These are phyloP conservation scores for Phlogophora meticulosa DNA, from an alignment of 2,888 invertebrate genomes.

Conservation along the genomic window DNA sequence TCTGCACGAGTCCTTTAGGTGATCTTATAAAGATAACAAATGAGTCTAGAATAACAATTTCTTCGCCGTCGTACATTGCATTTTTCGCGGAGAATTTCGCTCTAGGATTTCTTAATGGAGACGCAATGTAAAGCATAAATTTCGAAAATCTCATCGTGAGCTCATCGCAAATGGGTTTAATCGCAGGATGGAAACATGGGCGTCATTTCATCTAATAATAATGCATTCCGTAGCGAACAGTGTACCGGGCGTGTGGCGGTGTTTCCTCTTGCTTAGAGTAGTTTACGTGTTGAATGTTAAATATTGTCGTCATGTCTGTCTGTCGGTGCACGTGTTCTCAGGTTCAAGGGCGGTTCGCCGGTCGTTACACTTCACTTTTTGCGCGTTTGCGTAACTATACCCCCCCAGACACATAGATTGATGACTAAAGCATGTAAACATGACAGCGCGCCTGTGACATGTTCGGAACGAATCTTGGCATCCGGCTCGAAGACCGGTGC, in stretches of 20 bases:
- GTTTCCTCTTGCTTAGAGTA: conserved; percentile 73
- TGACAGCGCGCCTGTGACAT: conserved; percentile 60
- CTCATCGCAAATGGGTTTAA: conserved; percentile 43
- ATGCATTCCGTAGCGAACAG: conserved; percentile 68
- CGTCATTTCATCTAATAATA: conserved; percentile 66
- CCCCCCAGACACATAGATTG: conserved; percentile 74
- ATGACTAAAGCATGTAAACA: conserved; percentile 67
- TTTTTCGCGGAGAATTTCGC: neutral
- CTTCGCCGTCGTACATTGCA: conserved; percentile 17
- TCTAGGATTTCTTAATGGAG: conserved; percentile 14
- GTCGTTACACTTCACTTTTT: conserved; percentile 82
- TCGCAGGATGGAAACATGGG: conserved; percentile 47
- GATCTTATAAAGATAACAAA: conserved; percentile 39
- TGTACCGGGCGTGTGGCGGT: conserved; percentile 60
- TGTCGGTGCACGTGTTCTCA: conserved; percentile 71
- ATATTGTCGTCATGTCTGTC: conserved; percentile 69
- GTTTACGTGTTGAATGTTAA: conserved; percentile 72
- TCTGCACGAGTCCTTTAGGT: conserved; percentile 22
- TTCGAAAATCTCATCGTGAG: conserved; percentile 35
- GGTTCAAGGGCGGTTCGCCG: conserved; percentile 82
- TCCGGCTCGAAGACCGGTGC: conserved; percentile 27
- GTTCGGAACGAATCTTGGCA: conserved; percentile 55
- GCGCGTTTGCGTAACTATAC: conserved; percentile 73
- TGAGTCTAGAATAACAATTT: conserved; percentile 20
- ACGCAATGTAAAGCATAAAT: conserved; percentile 40